Evolutionary conservation across 1,140 invertebrate genomes (phyloP), one percentile per base, ranked within the genome.

Genomic region (Drosophila baimaii): DNA sequence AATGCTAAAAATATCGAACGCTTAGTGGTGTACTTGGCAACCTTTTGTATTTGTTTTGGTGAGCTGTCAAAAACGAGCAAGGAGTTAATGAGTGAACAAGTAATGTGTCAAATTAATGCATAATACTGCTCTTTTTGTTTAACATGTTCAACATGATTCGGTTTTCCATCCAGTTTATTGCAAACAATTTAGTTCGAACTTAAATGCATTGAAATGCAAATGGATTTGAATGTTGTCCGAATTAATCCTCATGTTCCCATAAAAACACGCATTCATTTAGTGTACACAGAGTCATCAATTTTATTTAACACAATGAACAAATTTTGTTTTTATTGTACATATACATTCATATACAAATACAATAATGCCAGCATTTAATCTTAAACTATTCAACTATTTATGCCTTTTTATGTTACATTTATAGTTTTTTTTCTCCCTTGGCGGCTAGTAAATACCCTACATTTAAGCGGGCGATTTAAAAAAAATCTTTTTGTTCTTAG

Each of bases 221-320:
- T 23, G 13, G 7, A 5, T 15, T 47, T 2, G 2, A 27, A 33
- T 33, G 12, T 33, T 10, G 5, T 10, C 2, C 4, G 6, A 23
- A 23, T 23, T 44, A 13, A 12, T 1, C 19, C 13, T 13, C 12
- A 5, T 12, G 8, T 17, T 31, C 10, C 29, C 27, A 65, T 8
- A 44, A 69, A 66, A 19, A 59, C 29, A 15, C 5, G 4, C 7
- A 13, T 31, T 29, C 25, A 68, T 73, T 44, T 63, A 64, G 79
- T 73, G 61, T 78, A 71, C 70, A 72, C 54, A 52, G 66, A 61
- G 56, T 51, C 46, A 72, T 73, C 23, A 83, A 62, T 63, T 84
- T 82, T 84, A 79, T 72, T 84, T 73, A 84, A 84, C 81, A 85
- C 81, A 73, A 69, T 84, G 69, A 84, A 76, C 57, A 63, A 84